Base-by-base conservation (phyloP, 2,797 vertebrate species). In the Pantherophis vulpinus region DNA sequence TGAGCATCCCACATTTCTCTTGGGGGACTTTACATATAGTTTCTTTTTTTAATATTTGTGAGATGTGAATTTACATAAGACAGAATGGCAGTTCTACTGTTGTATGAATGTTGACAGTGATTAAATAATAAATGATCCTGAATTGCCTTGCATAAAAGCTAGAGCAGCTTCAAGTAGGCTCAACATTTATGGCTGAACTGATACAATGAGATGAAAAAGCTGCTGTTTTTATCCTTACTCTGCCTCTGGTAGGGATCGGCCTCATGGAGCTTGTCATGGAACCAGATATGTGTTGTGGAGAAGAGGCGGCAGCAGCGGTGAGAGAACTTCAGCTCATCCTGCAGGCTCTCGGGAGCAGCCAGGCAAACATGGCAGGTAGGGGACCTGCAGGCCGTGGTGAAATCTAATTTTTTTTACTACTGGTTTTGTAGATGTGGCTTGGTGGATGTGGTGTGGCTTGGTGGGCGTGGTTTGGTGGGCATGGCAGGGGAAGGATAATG, bases 241-340 rank as follows among this genome's bases (percentile, higher is more conserved):
- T 96, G 54, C 96, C 29, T 97, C 91, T 97, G 94, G 5, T 94
- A 99, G 99, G 99, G 96, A 98, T 99, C 0, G 99, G 99, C 95
- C 99, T 99, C 96, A 98, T 99, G 98, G 99, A 99, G 98, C 97
- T 99, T 98, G 99, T 99, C 97, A 98, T 99, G 98, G 99, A 99
- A 97, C 99, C 99, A 1, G 99, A 99, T 96, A 98, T 99, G 99
- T 98, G 98, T 97, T 99, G 99, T 96, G 99, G 99, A 94, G 98
- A 99, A 96, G 99, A 99, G 97, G 99, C 99, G 4, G 98, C 99
- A 37, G 98, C 98, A 47, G 99, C 99, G 51, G 98, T 99, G 95
- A 98, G 98, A 95, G 99, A 99, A 97, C 98, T 99, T 86, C 99
- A 99, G 97, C 98, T 99, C 96, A 99, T 99, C 95, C 98, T 99